Conservation (phyloP, 1,140 invertebrate genomes). For the Aphidius ervi region DNA sequence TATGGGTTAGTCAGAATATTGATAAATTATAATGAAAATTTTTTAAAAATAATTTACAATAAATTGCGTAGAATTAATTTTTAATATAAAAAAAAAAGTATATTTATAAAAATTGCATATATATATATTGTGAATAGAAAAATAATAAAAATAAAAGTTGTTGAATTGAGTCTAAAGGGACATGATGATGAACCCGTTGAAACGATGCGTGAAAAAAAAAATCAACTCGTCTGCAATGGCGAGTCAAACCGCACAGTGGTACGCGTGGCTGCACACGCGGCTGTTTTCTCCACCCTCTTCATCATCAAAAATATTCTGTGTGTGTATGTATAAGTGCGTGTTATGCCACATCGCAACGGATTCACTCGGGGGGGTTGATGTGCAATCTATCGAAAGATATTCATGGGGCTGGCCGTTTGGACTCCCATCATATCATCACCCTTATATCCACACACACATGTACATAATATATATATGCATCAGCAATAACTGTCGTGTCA, state of each 20-base stretch:
- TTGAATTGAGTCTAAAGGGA: neutral
- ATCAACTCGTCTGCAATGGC: slow-evolving; percentile 35
- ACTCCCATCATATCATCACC: slow-evolving; percentile 12
- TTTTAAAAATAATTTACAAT: no score
- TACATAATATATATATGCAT: slow-evolving; percentile 20
- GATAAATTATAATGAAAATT: no score
- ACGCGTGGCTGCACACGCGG: slow-evolving; percentile 47
- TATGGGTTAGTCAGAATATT: no score
- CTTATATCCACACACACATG: slow-evolving; percentile 4
- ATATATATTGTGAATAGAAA: neutral
- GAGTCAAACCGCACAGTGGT: slow-evolving; percentile 34
- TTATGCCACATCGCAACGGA: slow-evolving; percentile 36
- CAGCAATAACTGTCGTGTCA: slow-evolving; percentile 51
- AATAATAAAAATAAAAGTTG: slow-evolving; percentile 21
- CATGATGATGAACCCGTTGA: slow-evolving; percentile 6
- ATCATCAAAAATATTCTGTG: slow-evolving; percentile 17
- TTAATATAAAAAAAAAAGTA: no score
- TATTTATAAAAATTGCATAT: neutral
- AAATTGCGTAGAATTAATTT: no score
- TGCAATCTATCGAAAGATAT: slow-evolving; percentile 56
- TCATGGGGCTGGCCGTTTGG: slow-evolving; percentile 49
- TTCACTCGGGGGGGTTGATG: slow-evolving; percentile 40
- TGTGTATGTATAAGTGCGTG: no score
- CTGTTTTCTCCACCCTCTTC: slow-evolving; percentile 32
- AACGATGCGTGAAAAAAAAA: slow-evolving; percentile 29